These are phyloP conservation scores for Zeuzera pyrina DNA, from an alignment of 2,888 invertebrate species.

Conservation along the genomic window DNA sequence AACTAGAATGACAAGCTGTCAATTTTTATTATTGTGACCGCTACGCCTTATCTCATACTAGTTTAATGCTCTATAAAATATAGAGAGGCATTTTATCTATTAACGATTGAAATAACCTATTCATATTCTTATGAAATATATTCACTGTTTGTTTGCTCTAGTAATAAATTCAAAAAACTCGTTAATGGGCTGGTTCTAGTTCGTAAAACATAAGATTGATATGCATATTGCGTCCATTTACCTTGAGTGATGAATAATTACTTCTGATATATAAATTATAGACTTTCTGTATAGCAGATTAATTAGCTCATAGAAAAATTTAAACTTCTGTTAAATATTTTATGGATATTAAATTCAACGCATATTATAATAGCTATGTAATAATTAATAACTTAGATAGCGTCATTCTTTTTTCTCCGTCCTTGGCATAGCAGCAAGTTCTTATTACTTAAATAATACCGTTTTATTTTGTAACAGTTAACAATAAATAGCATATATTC, in stretches of 20 bases:
- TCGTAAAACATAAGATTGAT: constrained; percentile 57
- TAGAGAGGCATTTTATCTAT: constrained; percentile 53
- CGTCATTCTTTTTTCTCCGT: too few species aligned
- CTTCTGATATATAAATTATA: constrained; percentile 45
- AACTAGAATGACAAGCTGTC: constrained; percentile 47
- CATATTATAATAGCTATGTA: too few species aligned
- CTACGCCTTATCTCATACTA: constrained; percentile 34
- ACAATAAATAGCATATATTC: too few species aligned
- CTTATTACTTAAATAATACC: too few species aligned
- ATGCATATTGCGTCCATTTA: constrained; percentile 55
- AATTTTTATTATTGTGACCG: constrained; percentile 50
- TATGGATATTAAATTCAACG: too few species aligned
- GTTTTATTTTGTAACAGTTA: too few species aligned
- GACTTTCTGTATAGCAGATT: constrained; percentile 54
- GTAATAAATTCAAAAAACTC: constrained; percentile 48
- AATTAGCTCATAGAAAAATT: too few species aligned
- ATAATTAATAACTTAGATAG: too few species aligned
- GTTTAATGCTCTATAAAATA: constrained; percentile 65
- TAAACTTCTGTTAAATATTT: too few species aligned
- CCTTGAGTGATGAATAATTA: constrained; percentile 61
- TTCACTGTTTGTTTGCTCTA: constrained; percentile 42
- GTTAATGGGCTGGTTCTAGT: constrained; percentile 49
- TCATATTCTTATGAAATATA: constrained; percentile 61
- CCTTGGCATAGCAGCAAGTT: too few species aligned
- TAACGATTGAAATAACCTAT: constrained; percentile 52